A percentile compares a stretch with the other conserved stretches of the same genome.
Conservation (phyloP, 2,888 invertebrate genomes). For the Patella pellucida region DNA sequence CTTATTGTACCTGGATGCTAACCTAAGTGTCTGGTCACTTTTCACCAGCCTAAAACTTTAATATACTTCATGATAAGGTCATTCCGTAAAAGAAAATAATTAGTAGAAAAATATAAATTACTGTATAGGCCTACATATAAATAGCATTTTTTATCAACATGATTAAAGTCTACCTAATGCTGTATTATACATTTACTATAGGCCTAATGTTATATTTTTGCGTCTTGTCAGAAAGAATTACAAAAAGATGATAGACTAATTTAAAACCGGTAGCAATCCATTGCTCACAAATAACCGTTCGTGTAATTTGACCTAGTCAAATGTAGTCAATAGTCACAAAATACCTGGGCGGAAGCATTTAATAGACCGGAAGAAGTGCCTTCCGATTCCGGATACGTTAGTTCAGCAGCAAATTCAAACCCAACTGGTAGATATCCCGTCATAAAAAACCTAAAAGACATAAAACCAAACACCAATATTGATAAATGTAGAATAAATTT, state of each 20-base stretch:
- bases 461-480: too few relatives aligned
- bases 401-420: conserved; percentile 96
- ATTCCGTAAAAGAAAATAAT: too few relatives aligned
- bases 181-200: too few relatives aligned
- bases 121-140: too few relatives aligned
- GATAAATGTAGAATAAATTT: too few relatives aligned
- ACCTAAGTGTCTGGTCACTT: too few relatives aligned
- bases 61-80: too few relatives aligned
- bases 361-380: conserved; percentile 95
- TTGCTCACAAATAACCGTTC: not conserved
- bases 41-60: too few relatives aligned
- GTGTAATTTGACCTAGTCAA: not conserved
- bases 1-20: too few relatives aligned
- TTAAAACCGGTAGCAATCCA: not conserved
- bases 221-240: not conserved
- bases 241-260: not conserved
- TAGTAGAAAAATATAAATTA: too few relatives aligned
- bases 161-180: too few relatives aligned
- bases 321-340: conserved; percentile 48
- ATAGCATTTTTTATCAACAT: too few relatives aligned
- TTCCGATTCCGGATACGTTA: conserved; percentile 97
- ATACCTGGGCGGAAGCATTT: conserved; percentile 83
- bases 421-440: conserved; percentile 97
- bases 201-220: not conserved
- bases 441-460: conserved; percentile 90